Evolutionary conservation across 2,888 invertebrate genomes (phyloP).

Genomic region (Marronus borbonicus): DNA sequence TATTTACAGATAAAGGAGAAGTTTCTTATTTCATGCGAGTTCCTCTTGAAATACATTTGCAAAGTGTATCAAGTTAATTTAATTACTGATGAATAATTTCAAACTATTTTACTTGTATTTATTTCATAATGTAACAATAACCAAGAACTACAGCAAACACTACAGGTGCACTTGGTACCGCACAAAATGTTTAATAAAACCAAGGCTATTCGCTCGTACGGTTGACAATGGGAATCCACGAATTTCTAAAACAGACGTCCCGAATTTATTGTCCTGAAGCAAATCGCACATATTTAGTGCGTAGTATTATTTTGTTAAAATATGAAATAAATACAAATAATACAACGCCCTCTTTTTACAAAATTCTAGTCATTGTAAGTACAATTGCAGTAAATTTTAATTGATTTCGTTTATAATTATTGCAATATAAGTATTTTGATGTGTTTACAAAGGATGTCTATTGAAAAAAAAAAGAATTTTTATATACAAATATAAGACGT

Average conservation of each 20-base stretch:
- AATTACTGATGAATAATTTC: neutral
- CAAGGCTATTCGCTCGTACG: too few relatives aligned
- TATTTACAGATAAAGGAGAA: conserved; percentile 3
- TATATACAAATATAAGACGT: conserved; percentile 25
- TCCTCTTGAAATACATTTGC: conserved; percentile 7
- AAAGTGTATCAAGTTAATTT: neutral
- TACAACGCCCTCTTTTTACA: conserved; percentile 6
- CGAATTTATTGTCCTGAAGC: too few relatives aligned
- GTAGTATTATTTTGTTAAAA: neutral
- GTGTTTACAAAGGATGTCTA: conserved; percentile 3
- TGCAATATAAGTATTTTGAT: neutral
- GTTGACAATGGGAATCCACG: too few relatives aligned
- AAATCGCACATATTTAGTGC: too few relatives aligned
- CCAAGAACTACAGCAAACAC: too few relatives aligned
- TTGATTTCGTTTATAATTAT: neutral
- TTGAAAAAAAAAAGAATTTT: conserved; percentile 13
- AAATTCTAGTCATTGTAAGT: conserved; percentile 34
- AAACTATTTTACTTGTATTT: conserved; percentile 8
- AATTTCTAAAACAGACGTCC: too few relatives aligned
- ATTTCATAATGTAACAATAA: neutral
- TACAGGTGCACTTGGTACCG: too few relatives aligned
- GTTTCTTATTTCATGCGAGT: neutral
- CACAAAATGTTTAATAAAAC: too few relatives aligned
- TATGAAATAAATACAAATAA: conserved; percentile 15
- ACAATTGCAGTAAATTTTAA: neutral